Evolutionary conservation across 2,797 vertebrate genomes (phyloP).

Genomic region (Gymnodraco acuticeps): DNA sequence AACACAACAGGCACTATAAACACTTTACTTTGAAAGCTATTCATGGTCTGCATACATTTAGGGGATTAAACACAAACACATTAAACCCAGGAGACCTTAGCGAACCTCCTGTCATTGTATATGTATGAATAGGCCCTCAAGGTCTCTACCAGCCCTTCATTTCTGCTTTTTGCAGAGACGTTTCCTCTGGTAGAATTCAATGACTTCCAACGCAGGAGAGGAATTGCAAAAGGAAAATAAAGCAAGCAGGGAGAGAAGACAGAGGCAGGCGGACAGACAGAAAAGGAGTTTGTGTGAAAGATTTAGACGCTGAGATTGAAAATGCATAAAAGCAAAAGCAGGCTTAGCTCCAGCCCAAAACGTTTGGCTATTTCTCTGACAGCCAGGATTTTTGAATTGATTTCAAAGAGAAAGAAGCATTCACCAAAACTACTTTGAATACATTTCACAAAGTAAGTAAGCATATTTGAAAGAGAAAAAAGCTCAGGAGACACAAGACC

Average conservation of each 20-base stretch:
- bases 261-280: constrained; percentile 28
- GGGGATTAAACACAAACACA: constrained; percentile 60
- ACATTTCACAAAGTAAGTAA: constrained; percentile 37
- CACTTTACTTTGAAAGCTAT: constrained; percentile 46
- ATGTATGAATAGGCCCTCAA: constrained; percentile 57
- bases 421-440: constrained; percentile 52
- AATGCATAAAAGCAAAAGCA: constrained; percentile 64
- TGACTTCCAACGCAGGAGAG: constrained; percentile 56
- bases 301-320: constrained; percentile 68
- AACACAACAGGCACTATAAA: constrained; percentile 45
- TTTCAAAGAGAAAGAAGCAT: constrained; percentile 32
- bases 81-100: constrained; percentile 54
- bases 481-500: constrained; percentile 6
- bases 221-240: constrained; percentile 44
- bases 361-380: constrained; percentile 58
- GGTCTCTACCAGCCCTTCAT: constrained; percentile 43
- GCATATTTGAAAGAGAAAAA: constrained; percentile 31
- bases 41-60: constrained; percentile 55
- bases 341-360: constrained; percentile 62
- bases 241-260: constrained; percentile 23
- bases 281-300: constrained; percentile 59
- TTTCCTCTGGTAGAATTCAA: constrained; percentile 59
- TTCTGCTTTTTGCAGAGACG: constrained; percentile 24
- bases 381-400: constrained; percentile 55
- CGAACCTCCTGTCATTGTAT: constrained; percentile 54